Base-by-base conservation (phyloP, 2,797 vertebrate species). In the Pseudochaenichthys georgianus region DNA sequence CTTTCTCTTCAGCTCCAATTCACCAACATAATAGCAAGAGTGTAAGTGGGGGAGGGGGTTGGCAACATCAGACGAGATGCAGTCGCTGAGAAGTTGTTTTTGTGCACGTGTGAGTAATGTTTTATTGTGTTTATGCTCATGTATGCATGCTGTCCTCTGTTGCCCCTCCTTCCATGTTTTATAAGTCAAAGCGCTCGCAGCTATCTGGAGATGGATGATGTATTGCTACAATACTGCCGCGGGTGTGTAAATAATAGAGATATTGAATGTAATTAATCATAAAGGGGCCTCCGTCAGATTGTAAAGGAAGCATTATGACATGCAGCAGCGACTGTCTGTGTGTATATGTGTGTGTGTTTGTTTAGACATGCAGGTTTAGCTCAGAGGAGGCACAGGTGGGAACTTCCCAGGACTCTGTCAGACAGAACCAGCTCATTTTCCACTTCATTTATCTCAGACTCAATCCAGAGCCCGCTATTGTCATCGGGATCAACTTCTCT, bases 1-100 rank as follows among this genome's bases (percentile, higher is more conserved):
- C 90, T 88, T 87, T 71, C 83, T 82, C 90, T 93, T 93, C 91
- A 94, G 91, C 92, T 93, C 90, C 88, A 94, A 52, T 94, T 94
- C 92, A 83, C 88, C 78, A 57, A 72, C 87, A 92, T 78, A 94
- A 93, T 87, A 85, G 84, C 8, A 19, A 79, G 80, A 81, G 72
- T 65, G 76, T 73, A 58, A 78, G 55, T 12, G 48, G 23, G 5
- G 17, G 13, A 10, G 47, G 47, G 57, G 64, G 50, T 48, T 51
- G 74, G 69, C 59, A 15, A 62, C 64, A 60, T 46, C 43, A 66
- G 58, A 65, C 52, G 3, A 75, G 78, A 77, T 48, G 62, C 62
- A 54, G 67, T 67, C 57, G 2, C 55, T 47, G 67, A 79, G 69
- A 66, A 78, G 85, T 87, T 85, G 71, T 80, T 75, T 79, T 70